Conservation (phyloP, 53 echinoderm and acorn worm species). For the Apostichopus leukothele region DNA sequence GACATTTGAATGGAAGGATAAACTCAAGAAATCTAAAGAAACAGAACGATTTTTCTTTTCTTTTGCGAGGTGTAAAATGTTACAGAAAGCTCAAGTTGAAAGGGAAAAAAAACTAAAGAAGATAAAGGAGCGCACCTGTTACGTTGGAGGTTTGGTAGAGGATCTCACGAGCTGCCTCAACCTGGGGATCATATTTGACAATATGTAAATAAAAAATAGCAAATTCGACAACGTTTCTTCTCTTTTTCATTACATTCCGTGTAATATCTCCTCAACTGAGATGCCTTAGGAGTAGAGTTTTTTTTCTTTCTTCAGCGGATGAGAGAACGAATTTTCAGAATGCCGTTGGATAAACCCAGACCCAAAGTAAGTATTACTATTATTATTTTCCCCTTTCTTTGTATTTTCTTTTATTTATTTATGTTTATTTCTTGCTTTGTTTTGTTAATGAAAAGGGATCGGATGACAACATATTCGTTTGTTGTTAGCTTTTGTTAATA, state of each 20-base stretch:
- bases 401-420: no score
- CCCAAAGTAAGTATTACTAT: conserved; percentile 20
- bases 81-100: conserved; percentile 7
- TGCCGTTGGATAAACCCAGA: conserved; percentile 38
- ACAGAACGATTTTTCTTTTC: no score
- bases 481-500: no score
- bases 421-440: no score
- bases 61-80: not conserved
- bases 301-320: conserved; percentile 33
- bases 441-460: no score
- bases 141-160: not conserved
- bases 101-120: conserved; percentile 9
- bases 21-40: not conserved
- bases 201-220: conserved; percentile 25
- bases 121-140: conserved; percentile 22
- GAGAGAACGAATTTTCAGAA: conserved; percentile 28
- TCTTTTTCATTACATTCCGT: not conserved
- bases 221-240: not conserved
- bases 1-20: conserved; percentile 33
- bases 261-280: not conserved
- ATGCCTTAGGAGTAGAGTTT: conserved; percentile 20
- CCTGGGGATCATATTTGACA: conserved; percentile 10
- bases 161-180: not conserved
- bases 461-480: no score
- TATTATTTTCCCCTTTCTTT: not conserved